Base-by-base conservation (phyloP, 2,113 vertebrate genomes). In the Himantopus leucocephalus region DNA sequence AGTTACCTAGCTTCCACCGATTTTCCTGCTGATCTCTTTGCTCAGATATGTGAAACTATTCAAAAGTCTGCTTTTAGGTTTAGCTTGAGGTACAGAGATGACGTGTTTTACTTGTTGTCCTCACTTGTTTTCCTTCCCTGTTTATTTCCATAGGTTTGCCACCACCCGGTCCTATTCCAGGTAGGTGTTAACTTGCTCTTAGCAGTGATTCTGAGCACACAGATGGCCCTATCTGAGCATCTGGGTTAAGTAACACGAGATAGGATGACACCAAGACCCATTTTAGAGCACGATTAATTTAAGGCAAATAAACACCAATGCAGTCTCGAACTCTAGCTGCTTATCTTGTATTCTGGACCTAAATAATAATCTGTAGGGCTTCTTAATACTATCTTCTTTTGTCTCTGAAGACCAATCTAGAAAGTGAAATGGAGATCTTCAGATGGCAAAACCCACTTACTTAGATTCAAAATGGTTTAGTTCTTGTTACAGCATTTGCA, bases 121-220 rank as follows among this genome's bases (percentile, higher is more conserved):
- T 97, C 78, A 96, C 63, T 66, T 39, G 3, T 32, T 67, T 39
- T 73, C 18, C 50, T 50, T 73, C 18, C 50, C 43, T 60, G 70
- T 66, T 37, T 89, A 3, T 86, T 70, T 95, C 92, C 30, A 7
- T 45, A 98, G 97, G 97, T 75, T 92, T 98, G 58, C 97, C 98
- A 20, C 96, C 97, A 32, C 97, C 97, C 5, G 95, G 96, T 27
- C 93, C 94, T 22, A 96, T 98, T 94, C 97, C 97, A 98, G 96
- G 97, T 98, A 96, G 39, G 95, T 80, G 63, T 64, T 55, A 6
- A 5, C 43, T 89, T 85, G 26, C 29, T 78, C 10, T 47, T 26
- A 16, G 30, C 64, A 15, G 48, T 23, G 39, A 10, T 56, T 64
- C 10, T 58, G 53, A 76, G 9, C 34, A 16, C 48, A 1, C 12